Evolutionary conservation across 2,113 vertebrate genomes (phyloP).

Genomic region (Lophotis ruficrista): DNA sequence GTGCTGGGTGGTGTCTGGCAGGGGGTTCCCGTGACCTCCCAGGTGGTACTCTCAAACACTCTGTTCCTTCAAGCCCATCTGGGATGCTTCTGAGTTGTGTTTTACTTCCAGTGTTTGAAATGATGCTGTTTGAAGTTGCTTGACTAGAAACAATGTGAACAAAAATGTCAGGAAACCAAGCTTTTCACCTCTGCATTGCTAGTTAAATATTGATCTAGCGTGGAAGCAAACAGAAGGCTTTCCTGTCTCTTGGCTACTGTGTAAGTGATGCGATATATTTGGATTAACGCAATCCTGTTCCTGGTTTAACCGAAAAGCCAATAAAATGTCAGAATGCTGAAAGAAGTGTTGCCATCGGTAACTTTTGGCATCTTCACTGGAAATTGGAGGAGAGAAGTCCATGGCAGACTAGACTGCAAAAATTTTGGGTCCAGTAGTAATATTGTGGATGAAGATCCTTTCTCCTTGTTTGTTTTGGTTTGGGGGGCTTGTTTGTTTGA

Average conservation of each 20-base stretch:
- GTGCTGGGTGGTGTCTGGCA: neutral
- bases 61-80: neutral
- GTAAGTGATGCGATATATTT: neutral
- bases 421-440: neutral
- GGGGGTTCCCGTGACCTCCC: accelerated
- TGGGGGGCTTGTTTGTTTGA: neutral
- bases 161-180: neutral
- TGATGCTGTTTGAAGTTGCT: neutral
- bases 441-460: neutral
- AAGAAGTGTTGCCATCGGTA: neutral
- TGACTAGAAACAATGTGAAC: neutral
- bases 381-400: neutral
- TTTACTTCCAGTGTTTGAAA: neutral
- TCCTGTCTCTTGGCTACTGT: neutral
- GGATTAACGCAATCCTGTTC: neutral
- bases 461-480: neutral
- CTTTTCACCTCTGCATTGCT: neutral
- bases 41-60: neutral
- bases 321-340: neutral
- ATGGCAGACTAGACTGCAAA: neutral
- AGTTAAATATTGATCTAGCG: neutral
- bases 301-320: neutral
- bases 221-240: neutral
- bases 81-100: neutral
- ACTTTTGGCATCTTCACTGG: neutral